phyloP scores from a whole-genome alignment of 2,113 vertebrate genomes.

The Psittacara wagleri region DNA sequence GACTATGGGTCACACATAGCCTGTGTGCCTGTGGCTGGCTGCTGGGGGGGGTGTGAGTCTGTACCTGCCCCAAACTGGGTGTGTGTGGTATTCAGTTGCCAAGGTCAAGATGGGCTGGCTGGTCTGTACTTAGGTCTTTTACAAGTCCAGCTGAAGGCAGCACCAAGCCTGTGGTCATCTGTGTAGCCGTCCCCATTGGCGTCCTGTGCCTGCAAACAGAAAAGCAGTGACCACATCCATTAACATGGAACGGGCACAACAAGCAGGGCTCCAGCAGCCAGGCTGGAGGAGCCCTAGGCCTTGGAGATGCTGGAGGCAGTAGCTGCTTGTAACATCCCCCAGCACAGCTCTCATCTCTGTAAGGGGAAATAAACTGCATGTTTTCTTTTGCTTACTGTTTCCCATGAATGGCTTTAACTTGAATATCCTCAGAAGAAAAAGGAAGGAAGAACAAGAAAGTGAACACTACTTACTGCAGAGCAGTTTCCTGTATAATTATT shows the following conservation, averaged over 20 bases:
- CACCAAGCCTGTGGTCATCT: not conserved
- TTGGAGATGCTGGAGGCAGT: not conserved
- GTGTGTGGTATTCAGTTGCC: not conserved
- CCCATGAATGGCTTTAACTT: not conserved
- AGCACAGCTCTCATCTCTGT: not conserved
- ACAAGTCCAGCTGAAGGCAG: not conserved
- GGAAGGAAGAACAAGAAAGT: not conserved
- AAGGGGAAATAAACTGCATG: not conserved
- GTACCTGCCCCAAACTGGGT: not conserved
- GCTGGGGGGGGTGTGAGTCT: not conserved
- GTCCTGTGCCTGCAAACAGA: not conserved
- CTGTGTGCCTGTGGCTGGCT: not conserved
- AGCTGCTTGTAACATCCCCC: not conserved
- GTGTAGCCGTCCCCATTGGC: fast-evolving
- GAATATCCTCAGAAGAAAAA: not conserved
- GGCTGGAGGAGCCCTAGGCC: not conserved
- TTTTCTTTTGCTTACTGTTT: not conserved
- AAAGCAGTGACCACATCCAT: not conserved
- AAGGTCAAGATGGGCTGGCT: not conserved
- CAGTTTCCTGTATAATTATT: not conserved
- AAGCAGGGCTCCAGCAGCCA: not conserved
- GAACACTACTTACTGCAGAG: not conserved
- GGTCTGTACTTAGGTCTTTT: not conserved
- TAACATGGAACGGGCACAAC: not conserved
- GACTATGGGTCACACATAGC: not conserved